Conservation (phyloP, 2,888 invertebrate species). For the Mythimna lalbum region DNA sequence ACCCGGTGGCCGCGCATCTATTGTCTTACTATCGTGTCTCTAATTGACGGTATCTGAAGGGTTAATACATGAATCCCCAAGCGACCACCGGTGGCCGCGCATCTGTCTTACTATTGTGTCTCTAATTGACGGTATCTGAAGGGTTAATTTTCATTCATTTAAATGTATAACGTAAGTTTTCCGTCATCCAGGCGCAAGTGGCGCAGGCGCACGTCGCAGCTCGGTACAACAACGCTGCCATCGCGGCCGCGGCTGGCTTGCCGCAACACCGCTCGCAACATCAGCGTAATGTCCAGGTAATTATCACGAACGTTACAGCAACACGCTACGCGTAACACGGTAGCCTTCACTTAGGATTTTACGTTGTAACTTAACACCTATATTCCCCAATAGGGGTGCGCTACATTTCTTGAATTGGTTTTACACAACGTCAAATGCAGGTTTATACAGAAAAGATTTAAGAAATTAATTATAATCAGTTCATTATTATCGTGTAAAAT, state of each 20-base stretch:
- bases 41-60: no score
- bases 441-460: not conserved
- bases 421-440: not conserved
- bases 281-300: conserved; percentile 84
- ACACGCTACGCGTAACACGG: not conserved
- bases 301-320: conserved; percentile 25
- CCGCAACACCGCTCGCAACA: conserved; percentile 85
- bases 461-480: not conserved
- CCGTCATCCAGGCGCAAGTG: conserved; percentile 81
- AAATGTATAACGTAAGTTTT: not conserved
- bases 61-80: no score
- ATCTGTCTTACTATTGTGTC: no score
- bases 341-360: not conserved
- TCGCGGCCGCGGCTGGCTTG: conserved; percentile 78
- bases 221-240: conserved; percentile 85
- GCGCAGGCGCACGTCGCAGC: conserved; percentile 87
- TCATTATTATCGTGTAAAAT: not conserved
- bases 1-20: no score
- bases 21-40: no score
- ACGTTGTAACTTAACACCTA: not conserved
- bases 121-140: no score
- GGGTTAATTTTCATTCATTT: no score
- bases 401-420: not conserved
- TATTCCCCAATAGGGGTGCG: not conserved
- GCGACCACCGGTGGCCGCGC: no score